These are phyloP conservation scores for Conger conger DNA, from an alignment of 2,113 vertebrate genomes.

Conservation along the genomic window DNA sequence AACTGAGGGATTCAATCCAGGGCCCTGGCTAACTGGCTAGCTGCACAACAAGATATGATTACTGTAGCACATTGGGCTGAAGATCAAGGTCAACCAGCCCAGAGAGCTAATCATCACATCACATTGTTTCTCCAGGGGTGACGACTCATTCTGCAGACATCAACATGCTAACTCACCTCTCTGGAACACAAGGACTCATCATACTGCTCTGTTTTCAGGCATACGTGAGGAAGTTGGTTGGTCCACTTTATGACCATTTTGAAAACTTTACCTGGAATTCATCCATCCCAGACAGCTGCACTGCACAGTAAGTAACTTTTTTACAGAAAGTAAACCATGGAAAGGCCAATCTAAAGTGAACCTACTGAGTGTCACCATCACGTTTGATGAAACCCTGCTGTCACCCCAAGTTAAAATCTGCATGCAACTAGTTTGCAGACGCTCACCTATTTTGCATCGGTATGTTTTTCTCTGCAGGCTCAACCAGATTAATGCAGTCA, in stretches of 20 bases:
- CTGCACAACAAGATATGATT: too few relatives aligned
- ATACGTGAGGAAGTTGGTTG: constrained; percentile 76
- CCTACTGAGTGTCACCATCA: neutral
- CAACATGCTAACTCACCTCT: too few relatives aligned
- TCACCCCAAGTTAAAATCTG: neutral
- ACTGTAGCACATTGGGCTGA: too few relatives aligned
- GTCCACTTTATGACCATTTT: constrained; percentile 62
- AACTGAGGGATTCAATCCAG: too few relatives aligned
- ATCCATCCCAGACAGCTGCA: constrained; percentile 35
- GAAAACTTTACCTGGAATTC: constrained; percentile 12
- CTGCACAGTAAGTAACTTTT: constrained; percentile 75
- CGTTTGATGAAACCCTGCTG: neutral
- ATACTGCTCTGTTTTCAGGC: constrained; percentile 57
- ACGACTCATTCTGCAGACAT: too few relatives aligned
- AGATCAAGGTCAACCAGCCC: too few relatives aligned
- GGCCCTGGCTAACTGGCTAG: too few relatives aligned
- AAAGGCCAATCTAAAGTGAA: neutral
- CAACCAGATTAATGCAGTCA: constrained; percentile 72
- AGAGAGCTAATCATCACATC: too few relatives aligned
- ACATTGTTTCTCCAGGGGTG: too few relatives aligned
- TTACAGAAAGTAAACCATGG: neutral
- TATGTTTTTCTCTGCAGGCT: constrained; percentile 64
- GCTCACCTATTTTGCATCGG: neutral
- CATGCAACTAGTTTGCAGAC: neutral
- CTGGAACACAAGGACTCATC: neutral